Evolutionary conservation across 2,797 vertebrate species (phyloP).

Genomic region (Enteromius radiatus): DNA sequence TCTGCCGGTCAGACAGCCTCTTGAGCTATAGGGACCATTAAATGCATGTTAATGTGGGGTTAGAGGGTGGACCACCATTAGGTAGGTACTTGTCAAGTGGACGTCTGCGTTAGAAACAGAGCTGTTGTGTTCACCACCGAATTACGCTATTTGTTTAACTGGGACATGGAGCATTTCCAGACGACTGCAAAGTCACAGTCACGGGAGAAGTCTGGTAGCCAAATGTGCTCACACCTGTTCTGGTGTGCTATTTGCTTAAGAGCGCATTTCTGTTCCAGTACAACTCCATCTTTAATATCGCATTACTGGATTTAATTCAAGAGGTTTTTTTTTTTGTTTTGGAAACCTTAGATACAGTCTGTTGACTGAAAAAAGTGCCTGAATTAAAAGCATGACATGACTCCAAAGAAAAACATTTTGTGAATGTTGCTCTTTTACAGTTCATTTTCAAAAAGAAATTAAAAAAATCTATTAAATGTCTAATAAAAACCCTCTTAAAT

Average conservation of each 20-base stretch:
- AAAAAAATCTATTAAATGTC: no score
- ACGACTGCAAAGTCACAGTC: slow-evolving; percentile 19
- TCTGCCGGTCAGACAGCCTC: slow-evolving; percentile 18
- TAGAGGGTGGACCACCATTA: slow-evolving; percentile 3
- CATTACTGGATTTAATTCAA: slow-evolving; percentile 38
- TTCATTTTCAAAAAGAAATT: neutral
- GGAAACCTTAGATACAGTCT: neutral
- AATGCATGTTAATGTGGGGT: slow-evolving; percentile 25
- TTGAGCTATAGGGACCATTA: slow-evolving; percentile 41
- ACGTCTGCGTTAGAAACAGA: slow-evolving; percentile 17
- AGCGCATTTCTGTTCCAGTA: neutral
- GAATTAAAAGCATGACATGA: neutral
- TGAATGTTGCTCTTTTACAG: slow-evolving; percentile 10
- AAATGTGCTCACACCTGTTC: slow-evolving; percentile 48
- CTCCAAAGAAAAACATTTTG: slow-evolving; percentile 2
- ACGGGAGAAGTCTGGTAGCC: slow-evolving; percentile 37
- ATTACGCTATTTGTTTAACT: slow-evolving; percentile 40
- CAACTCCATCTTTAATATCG: neutral
- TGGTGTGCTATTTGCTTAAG: neutral
- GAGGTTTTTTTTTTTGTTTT: neutral
- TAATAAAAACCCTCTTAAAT: neutral
- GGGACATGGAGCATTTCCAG: slow-evolving; percentile 26
- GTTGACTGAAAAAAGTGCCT: neutral
- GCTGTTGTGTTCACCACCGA: slow-evolving; percentile 14
- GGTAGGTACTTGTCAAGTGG: neutral